Base-by-base conservation (phyloP, 2,888 invertebrate species). In the Eupithecia tripunctaria region DNA sequence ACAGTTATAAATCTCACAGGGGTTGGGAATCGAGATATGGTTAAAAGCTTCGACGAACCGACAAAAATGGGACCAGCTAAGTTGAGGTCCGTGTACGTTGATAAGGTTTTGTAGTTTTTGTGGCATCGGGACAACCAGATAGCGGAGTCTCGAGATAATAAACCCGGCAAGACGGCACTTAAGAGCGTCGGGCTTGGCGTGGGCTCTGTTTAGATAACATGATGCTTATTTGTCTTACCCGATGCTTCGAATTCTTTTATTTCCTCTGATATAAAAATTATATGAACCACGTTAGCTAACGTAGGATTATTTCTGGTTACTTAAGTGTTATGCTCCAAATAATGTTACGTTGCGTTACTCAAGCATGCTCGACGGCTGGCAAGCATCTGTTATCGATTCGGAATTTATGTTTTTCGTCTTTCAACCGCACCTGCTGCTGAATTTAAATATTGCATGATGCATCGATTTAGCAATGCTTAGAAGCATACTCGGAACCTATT, bases 31-130 rank as follows among this genome's bases (percentile, higher is more conserved):
- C 36, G 66, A 86, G 87, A 93, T 94, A 93, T 87, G 90, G 90
- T 84, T 94, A 91, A 94, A 92, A 94, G 93, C 91, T 88, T 91
- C 89, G 88, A 79, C 82, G 88, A 86, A 85, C 79, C 81, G 85
- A 86, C 91, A 89, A 91, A 93, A 93, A 91, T 92, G 88, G 89
- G 90, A 81, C 87, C 88, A 86, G 82, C 85, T 93, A 94, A 94
- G 93, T 92, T 86, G 88, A 91, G 90, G 91, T 93, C 89, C 92
- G 89, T 94, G 94, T 94, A 86, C 82, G 71, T 82, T 90, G 94
- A 94, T 94, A 94, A 94, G 92, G 86, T 88, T 86, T 87, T 86
- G 89, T 88, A 88, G 90, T 93, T 93, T 94, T 94, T 94, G 89
- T 94, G 87, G 86, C 86, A 86, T 84, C 85, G 88, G 87, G 85